These are phyloP conservation scores for Druceiella hillmani DNA, from an alignment of 2,888 invertebrate genomes.

Conservation along the genomic window DNA sequence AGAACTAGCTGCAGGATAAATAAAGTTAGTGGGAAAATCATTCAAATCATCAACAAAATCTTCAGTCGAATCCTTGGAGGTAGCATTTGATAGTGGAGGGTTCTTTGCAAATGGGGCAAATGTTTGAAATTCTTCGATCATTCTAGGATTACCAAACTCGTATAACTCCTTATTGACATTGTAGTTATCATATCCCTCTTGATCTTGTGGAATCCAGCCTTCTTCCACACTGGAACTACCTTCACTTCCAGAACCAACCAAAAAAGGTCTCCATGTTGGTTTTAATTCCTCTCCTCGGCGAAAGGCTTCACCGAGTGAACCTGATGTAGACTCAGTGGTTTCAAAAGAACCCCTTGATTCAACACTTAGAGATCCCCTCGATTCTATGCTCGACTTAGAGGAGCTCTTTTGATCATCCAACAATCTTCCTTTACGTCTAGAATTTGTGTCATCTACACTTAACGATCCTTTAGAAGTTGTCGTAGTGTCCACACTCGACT, in stretches of 20 bases:
- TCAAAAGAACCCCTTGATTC: constrained; percentile 69
- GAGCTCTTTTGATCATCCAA: constrained; percentile 49
- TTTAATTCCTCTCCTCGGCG: constrained; percentile 67
- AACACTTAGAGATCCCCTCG: constrained; percentile 57
- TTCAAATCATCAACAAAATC: constrained; percentile 71
- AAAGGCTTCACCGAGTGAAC: constrained; percentile 65
- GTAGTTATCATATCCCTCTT: constrained; percentile 56
- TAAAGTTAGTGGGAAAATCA: constrained; percentile 69
- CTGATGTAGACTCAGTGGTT: constrained; percentile 68
- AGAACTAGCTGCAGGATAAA: constrained; percentile 61
- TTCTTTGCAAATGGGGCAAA: constrained; percentile 43
- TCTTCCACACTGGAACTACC: constrained; percentile 84
- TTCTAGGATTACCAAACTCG: constrained; percentile 42
- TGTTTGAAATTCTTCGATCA: constrained; percentile 47
- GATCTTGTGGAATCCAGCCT: constrained; percentile 73
- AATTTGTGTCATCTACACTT: constrained; percentile 49
- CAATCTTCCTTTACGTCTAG: constrained; percentile 40
- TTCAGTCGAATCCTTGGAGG: constrained; percentile 53
- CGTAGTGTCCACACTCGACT: constrained; percentile 54
- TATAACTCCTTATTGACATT: constrained; percentile 45
- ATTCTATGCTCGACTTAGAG: constrained; percentile 60
- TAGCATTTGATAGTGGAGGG: constrained; percentile 40
- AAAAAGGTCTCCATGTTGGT: constrained; percentile 78
- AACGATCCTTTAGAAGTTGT: constrained; percentile 49
- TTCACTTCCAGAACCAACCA: constrained; percentile 70